Conservation (phyloP, 2,797 vertebrate species). For the Strix occidentalis region DNA sequence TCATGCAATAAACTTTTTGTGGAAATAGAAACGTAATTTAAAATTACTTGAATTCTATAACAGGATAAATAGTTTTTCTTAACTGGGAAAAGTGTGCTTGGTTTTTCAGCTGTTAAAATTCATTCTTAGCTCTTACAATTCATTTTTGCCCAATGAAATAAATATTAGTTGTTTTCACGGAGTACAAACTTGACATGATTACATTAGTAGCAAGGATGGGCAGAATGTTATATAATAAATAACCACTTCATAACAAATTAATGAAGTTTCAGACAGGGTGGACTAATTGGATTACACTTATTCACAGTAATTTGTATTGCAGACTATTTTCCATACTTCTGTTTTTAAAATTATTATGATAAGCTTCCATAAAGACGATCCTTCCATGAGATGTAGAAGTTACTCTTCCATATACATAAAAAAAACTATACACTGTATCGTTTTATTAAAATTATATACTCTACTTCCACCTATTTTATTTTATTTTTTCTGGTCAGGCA, state of each 20-base stretch:
- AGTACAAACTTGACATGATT: not conserved
- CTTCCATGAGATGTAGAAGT: not conserved
- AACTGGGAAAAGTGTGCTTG: not conserved
- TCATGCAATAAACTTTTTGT: not conserved
- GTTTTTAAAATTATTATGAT: conserved; percentile 1
- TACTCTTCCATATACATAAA: not conserved
- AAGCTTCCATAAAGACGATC: not conserved
- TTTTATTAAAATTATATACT: conserved; percentile 34
- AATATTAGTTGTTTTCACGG: not conserved
- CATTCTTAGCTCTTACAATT: not conserved
- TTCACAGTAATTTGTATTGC: conserved; percentile 12
- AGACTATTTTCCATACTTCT: not conserved
- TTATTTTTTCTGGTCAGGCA: conserved; percentile 55
- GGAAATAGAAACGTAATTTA: not conserved
- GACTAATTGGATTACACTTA: conserved; percentile 23
- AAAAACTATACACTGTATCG: not conserved
- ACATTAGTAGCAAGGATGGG: not conserved
- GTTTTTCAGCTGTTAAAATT: not conserved
- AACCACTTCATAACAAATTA: not conserved
- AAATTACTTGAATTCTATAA: not conserved
- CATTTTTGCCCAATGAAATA: not conserved
- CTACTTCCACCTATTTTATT: conserved; percentile 43
- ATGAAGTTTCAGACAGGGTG: not conserved
- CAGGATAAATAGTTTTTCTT: not conserved
- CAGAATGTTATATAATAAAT: not conserved